These are phyloP conservation scores for Hirtodrosophila confusa DNA, from an alignment of 2,888 invertebrate species.

Conservation along the genomic window DNA sequence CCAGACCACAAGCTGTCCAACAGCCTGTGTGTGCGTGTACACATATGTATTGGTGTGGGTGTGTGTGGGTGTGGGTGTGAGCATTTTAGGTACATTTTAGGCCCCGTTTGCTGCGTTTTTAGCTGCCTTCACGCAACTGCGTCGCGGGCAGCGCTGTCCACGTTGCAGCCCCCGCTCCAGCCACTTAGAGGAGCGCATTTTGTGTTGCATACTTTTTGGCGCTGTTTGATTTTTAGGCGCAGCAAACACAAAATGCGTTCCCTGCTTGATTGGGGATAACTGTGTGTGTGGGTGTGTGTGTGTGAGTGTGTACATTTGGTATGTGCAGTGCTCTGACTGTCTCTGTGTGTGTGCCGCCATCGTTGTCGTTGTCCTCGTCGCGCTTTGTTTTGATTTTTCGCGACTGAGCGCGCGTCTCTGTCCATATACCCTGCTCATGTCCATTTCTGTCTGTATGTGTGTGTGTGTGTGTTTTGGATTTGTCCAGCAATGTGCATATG, in stretches of 20 bases:
- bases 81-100: constrained; percentile 57
- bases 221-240: constrained; percentile 78
- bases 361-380: constrained; percentile 52
- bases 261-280: constrained; percentile 64
- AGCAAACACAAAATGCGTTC: constrained; percentile 69
- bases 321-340: constrained; percentile 51
- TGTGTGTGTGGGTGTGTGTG: constrained; percentile 12
- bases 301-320: constrained; percentile 33
- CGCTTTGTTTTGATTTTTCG: constrained; percentile 81
- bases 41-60: constrained; percentile 17
- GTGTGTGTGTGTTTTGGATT: constrained; percentile 56
- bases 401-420: constrained; percentile 66
- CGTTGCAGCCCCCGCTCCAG: neutral
- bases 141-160: constrained; percentile 26
- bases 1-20: constrained; percentile 5
- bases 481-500: constrained; percentile 69
- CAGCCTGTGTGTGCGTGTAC: constrained; percentile 6
- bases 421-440: constrained; percentile 40
- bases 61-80: constrained; percentile 8
- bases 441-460: constrained; percentile 38
- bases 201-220: constrained; percentile 72
- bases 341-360: constrained; percentile 34
- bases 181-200: constrained; percentile 18
- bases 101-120: constrained; percentile 47
- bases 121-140: constrained; percentile 37